Evolutionary conservation across 2,888 invertebrate species (phyloP).

Genomic region (Carterocephalus palaemon): DNA sequence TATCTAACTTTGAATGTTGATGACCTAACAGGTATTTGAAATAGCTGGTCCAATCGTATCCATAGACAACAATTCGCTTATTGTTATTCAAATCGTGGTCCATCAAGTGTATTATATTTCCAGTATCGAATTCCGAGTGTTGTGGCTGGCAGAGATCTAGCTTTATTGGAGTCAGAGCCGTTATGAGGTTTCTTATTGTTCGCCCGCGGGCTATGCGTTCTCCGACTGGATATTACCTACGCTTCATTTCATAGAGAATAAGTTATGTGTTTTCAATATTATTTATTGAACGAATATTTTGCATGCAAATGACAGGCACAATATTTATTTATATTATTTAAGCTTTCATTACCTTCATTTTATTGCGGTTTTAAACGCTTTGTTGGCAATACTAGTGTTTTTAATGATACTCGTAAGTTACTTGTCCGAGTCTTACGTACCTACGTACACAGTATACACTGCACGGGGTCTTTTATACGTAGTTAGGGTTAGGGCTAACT

Average conservation of each 20-base stretch:
- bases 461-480: too few species aligned
- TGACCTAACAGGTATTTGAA: conserved; percentile 9
- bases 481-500: too few species aligned
- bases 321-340: not conserved
- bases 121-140: conserved; percentile 14
- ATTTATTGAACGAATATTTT: conserved; percentile 12
- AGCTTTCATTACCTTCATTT: too few species aligned
- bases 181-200: conserved; percentile 32
- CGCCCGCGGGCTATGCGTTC: conserved; percentile 38
- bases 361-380: too few species aligned
- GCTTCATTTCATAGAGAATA: conserved; percentile 12
- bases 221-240: conserved; percentile 16
- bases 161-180: conserved; percentile 8
- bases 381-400: too few species aligned
- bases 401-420: too few species aligned
- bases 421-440: too few species aligned
- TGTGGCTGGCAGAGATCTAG: conserved; percentile 7
- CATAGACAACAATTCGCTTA: conserved; percentile 6
- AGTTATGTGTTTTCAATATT: conserved; percentile 15
- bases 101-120: conserved; percentile 9
- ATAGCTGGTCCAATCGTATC: too few species aligned
- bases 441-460: too few species aligned
- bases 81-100: conserved; percentile 13
- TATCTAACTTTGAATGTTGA: not conserved
- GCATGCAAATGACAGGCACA: not conserved